Percentiles rank a stretch among this genome's conserved stretches.
Evolutionary conservation across 2,797 vertebrate genomes (phyloP).

Genomic region (Phataginus tricuspis): DNA sequence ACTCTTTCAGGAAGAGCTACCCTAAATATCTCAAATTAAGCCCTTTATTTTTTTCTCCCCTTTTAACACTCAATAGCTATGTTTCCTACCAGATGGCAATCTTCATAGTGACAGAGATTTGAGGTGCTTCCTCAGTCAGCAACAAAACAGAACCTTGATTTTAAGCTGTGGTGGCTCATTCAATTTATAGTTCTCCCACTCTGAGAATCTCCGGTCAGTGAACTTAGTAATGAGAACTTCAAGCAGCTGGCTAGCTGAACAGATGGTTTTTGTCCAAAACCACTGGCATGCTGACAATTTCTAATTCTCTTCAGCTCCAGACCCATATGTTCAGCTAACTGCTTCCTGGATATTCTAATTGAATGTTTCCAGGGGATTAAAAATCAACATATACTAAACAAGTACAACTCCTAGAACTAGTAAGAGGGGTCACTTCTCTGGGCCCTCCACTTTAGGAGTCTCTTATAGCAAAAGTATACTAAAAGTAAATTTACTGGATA

Average conservation of each 20-base stretch:
- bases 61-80: not conserved
- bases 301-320: not conserved
- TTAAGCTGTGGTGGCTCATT: not conserved
- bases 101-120: not conserved
- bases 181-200: not conserved
- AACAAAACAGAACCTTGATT: not conserved
- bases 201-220: not conserved
- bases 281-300: not conserved
- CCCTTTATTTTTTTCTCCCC: not conserved
- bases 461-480: not conserved
- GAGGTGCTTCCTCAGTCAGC: not conserved
- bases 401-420: not conserved
- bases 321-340: not conserved
- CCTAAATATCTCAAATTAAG: not conserved
- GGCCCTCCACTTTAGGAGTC: not conserved
- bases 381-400: not conserved
- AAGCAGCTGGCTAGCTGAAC: not conserved
- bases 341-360: not conserved
- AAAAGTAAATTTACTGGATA: not conserved
- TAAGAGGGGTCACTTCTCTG: not conserved
- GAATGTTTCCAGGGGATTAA: not conserved
- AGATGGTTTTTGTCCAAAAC: not conserved
- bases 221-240: constrained; percentile 26
- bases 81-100: not conserved
- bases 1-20: not conserved